Percentiles rank a stretch among this genome's conserved stretches.
phyloP scores from a whole-genome alignment of 2,113 vertebrate genomes.

The Cebidichthys violaceus region DNA sequence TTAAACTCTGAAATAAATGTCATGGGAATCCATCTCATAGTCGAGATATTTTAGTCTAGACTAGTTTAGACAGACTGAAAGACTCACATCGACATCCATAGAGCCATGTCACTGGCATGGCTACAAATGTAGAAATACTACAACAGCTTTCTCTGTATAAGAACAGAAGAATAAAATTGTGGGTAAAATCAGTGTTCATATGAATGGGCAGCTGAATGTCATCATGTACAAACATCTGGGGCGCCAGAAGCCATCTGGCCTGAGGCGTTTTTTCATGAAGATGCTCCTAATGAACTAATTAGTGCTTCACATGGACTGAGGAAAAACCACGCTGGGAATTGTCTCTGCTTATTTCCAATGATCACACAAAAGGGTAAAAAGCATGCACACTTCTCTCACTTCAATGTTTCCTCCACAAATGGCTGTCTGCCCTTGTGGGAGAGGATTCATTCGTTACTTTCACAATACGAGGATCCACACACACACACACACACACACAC shows the following conservation, averaged over 20 bases:
- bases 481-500: conserved; percentile 11
- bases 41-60: neutral
- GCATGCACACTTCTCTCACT: conserved; percentile 1
- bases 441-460: conserved; percentile 22
- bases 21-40: neutral
- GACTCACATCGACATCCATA: neutral
- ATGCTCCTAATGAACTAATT: conserved; percentile 31
- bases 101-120: neutral
- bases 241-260: conserved; percentile 23
- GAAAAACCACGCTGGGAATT: neutral
- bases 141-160: neutral
- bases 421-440: conserved; percentile 14
- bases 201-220: conserved; percentile 16
- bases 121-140: neutral
- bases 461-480: neutral
- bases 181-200: conserved; percentile 1
- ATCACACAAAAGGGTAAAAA: neutral
- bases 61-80: neutral
- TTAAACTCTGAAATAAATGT: neutral
- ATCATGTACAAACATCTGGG: conserved; percentile 47
- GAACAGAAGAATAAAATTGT: neutral
- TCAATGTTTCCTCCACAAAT: neutral
- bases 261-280: conserved; percentile 20
- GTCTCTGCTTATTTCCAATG: neutral
- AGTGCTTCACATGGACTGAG: neutral